phyloP scores from a whole-genome alignment of 2,113 vertebrate genomes.

The Nibea coibor region DNA sequence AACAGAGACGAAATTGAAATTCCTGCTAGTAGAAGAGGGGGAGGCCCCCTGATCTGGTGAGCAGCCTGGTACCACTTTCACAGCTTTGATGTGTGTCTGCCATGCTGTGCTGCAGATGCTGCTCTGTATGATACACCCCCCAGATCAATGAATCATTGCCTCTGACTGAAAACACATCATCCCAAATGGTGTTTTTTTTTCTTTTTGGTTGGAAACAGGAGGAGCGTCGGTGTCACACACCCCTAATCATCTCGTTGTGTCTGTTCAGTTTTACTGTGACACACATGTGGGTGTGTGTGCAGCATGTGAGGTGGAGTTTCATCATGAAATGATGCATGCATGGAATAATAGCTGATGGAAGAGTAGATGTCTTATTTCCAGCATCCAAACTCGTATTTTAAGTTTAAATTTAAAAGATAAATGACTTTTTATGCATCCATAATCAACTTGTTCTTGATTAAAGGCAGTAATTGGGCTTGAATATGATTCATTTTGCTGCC shows the following conservation, averaged over 20 bases:
- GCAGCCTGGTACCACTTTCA: conserved; percentile 40
- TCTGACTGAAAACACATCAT: conserved; percentile 25
- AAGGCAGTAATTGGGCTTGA: not conserved
- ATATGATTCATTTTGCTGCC: not conserved
- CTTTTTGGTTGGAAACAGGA: not conserved
- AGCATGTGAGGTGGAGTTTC: conserved; percentile 1
- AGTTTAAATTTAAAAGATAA: no score
- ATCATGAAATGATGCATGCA: not conserved
- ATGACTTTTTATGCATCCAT: not conserved
- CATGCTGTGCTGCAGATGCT: conserved; percentile 62
- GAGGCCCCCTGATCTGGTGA: conserved; percentile 22
- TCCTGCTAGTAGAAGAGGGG: not conserved
- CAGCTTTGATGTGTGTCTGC: conserved; percentile 52
- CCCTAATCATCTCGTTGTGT: not conserved
- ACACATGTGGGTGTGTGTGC: conserved; percentile 9
- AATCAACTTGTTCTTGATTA: not conserved
- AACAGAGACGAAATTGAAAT: conserved; percentile 26
- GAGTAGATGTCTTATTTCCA: not conserved
- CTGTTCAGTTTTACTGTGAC: not conserved
- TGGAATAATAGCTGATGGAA: not conserved
- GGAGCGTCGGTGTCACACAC: not conserved
- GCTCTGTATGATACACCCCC: conserved; percentile 38
- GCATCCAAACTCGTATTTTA: not conserved
- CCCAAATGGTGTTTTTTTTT: not conserved
- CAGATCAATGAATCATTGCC: conserved; percentile 41